Evolutionary conservation across 2,797 vertebrate species (phyloP).

Genomic region (Spheniscus humboldti): DNA sequence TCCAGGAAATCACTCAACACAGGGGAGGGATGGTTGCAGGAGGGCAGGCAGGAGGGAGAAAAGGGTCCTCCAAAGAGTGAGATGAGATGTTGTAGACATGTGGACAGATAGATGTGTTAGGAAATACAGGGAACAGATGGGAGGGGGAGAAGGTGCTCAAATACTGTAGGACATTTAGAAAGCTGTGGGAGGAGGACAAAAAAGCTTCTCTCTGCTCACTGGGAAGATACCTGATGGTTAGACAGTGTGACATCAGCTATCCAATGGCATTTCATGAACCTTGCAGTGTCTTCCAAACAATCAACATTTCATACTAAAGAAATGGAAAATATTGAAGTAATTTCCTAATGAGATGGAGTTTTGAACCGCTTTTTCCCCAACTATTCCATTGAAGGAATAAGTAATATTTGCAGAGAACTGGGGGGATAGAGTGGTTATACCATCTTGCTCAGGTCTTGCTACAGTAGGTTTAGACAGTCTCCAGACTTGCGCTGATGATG

Average conservation of each 20-base stretch:
- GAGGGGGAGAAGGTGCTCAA: background rate
- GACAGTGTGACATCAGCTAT: background rate
- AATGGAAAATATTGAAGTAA: background rate
- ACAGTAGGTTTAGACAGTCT: background rate
- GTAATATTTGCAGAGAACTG: background rate
- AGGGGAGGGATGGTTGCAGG: background rate
- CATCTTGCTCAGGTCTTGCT: background rate
- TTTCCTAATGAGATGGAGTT: background rate
- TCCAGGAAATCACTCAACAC: background rate
- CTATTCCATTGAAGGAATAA: background rate
- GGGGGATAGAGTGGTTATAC: fast-evolving
- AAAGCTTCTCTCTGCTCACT: background rate
- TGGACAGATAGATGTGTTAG: background rate
- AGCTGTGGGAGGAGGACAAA: background rate
- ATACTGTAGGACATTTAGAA: background rate
- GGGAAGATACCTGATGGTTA: background rate
- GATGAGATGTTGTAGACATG: background rate
- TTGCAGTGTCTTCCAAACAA: background rate
- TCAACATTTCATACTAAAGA: background rate
- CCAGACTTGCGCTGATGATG: background rate
- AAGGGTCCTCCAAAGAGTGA: background rate
- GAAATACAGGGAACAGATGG: background rate
- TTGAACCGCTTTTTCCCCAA: fast-evolving
- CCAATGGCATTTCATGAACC: background rate
- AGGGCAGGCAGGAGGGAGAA: background rate